phyloP scores from a whole-genome alignment of 2,113 vertebrate genomes.

The Rhynchopsitta pachyrhyncha region DNA sequence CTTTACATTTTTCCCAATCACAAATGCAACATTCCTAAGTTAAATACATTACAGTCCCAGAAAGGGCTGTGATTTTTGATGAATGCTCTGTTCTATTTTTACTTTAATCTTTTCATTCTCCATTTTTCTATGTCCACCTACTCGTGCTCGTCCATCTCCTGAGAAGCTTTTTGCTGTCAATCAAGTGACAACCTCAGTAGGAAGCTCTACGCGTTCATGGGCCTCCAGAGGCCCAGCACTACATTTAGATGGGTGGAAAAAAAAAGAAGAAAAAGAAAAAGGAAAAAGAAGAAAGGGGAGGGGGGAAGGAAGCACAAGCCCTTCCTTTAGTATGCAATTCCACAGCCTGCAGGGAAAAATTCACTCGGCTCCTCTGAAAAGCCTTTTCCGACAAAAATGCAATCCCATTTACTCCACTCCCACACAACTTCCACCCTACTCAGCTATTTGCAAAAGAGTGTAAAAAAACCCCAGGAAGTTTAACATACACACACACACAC shows the following conservation, averaged over 20 bases:
- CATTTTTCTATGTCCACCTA: conserved; percentile 74
- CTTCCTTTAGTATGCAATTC: conserved; percentile 66
- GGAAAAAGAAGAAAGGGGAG: background rate
- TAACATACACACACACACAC: background rate
- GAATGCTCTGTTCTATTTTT: conserved; percentile 29
- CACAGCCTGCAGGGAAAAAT: conserved; percentile 17
- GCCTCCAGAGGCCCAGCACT: conserved; percentile 65
- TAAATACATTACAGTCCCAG: background rate
- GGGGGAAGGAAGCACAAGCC: background rate
- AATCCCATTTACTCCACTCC: conserved; percentile 31
- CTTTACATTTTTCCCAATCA: background rate
- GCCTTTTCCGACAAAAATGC: conserved; percentile 61
- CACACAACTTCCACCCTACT: conserved; percentile 49
- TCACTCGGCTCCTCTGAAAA: conserved; percentile 24
- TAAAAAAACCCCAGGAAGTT: conserved; percentile 45
- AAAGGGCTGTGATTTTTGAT: conserved; percentile 25
- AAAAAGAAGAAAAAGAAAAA: background rate
- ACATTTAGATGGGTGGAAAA: conserved; percentile 46
- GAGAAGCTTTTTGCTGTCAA: conserved; percentile 77
- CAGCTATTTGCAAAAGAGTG: conserved; percentile 8
- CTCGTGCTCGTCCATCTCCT: conserved; percentile 78
- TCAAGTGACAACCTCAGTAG: conserved; percentile 75
- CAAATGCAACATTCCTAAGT: background rate
- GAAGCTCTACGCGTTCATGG: conserved; percentile 66
- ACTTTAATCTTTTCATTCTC: conserved; percentile 49